A percentile compares a stretch with the other conserved stretches of the same genome.
These are phyloP conservation scores for Crocuta crocuta DNA, from an alignment of 2,113 vertebrate species.

Conservation along the genomic window DNA sequence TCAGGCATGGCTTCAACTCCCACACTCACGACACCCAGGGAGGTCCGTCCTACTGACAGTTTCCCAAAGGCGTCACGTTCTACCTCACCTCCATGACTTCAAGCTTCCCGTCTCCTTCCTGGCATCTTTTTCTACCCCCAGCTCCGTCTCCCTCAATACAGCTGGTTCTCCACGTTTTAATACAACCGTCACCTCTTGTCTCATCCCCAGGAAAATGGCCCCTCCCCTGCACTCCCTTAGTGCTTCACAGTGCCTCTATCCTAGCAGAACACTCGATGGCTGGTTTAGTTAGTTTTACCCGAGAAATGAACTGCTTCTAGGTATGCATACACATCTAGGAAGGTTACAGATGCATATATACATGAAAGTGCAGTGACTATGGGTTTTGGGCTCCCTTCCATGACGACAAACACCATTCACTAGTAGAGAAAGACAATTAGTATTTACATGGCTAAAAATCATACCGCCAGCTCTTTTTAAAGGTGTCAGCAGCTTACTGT, in stretches of 20 bases:
- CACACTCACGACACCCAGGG: not conserved
- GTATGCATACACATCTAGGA: too few species aligned
- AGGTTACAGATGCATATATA: too few species aligned
- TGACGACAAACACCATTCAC: not conserved
- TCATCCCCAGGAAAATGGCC: not conserved
- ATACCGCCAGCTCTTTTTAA: not conserved
- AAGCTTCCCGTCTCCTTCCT: not conserved
- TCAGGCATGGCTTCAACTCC: not conserved
- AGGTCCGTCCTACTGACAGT: not conserved
- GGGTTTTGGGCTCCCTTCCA: not conserved
- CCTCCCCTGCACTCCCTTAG: not conserved
- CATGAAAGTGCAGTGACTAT: not conserved
- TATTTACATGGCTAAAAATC: not conserved
- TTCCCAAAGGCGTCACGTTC: not conserved
- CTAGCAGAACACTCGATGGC: not conserved
- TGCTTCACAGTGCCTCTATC: not conserved
- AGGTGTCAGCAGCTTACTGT: not conserved
- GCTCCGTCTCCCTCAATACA: not conserved
- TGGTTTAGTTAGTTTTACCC: not conserved
- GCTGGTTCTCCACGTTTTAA: slow-evolving; percentile 34
- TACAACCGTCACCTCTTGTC: not conserved
- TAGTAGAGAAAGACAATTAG: not conserved
- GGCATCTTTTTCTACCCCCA: not conserved
- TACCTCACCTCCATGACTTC: not conserved
- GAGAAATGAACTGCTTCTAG: not conserved